Percentiles rank a stretch among this genome's conserved stretches.
These are phyloP conservation scores for Eleginops maclovinus DNA, from an alignment of 2,113 vertebrate genomes.

Conservation along the genomic window DNA sequence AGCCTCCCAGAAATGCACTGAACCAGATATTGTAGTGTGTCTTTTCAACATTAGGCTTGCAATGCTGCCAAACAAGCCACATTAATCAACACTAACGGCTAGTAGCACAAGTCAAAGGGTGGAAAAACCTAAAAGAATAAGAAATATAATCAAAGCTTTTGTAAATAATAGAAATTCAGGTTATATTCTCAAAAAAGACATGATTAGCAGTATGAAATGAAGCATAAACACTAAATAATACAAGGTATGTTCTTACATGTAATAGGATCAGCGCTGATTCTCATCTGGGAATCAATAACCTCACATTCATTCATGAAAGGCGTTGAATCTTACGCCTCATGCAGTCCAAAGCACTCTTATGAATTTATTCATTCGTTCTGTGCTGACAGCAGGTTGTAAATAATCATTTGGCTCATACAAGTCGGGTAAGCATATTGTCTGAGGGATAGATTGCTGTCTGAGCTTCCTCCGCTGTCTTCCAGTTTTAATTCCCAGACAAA, in stretches of 20 bases:
- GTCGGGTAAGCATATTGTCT: slow-evolving; percentile 60
- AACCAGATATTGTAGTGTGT: slow-evolving; percentile 23
- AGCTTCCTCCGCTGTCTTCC: slow-evolving; percentile 60
- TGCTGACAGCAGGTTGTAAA: slow-evolving; percentile 65
- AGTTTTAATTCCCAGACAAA: slow-evolving; percentile 66
- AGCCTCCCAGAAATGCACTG: slow-evolving; percentile 34
- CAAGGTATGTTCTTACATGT: slow-evolving; percentile 36
- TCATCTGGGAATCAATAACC: slow-evolving; percentile 48
- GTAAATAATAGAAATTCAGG: background rate
- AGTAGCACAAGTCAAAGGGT: background rate
- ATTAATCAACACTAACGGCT: slow-evolving; percentile 20
- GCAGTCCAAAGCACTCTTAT: slow-evolving; percentile 51
- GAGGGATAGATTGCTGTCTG: slow-evolving; percentile 61
- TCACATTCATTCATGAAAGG: slow-evolving; percentile 54
- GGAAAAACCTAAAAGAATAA: background rate
- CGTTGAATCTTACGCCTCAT: slow-evolving; percentile 36
- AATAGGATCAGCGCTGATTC: slow-evolving; percentile 45
- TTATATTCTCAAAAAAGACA: background rate
- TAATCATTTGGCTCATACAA: slow-evolving; percentile 67
- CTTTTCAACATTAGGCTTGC: slow-evolving; percentile 14
- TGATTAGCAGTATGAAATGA: background rate
- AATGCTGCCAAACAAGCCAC: slow-evolving; percentile 22
- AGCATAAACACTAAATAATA: background rate
- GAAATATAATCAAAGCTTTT: background rate
- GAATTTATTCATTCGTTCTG: slow-evolving; percentile 65